Base-by-base conservation (phyloP, 1,140 invertebrate species). In the Calliphora vicina region DNA sequence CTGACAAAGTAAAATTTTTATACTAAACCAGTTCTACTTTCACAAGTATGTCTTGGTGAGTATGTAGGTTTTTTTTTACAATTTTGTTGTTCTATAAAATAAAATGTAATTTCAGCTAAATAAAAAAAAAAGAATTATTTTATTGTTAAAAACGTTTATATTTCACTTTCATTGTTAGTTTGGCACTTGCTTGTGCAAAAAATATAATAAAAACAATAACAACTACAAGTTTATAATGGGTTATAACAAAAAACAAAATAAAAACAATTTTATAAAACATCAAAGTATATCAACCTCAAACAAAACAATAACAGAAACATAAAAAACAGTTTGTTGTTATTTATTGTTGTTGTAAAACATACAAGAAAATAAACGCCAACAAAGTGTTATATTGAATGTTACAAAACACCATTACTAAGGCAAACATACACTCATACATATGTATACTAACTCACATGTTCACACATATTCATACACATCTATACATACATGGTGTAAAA, bases 141-240 rank as follows among this genome's bases (percentile, higher is more conserved):
- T n/a, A 57, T n/a, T 57, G 17, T n/a, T 17, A 5, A n/a, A 57
- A 57, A 57, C 50, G 50, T n/a, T 57, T 57, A 57, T n/a, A n/a
- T 57, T 57, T 57, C 50, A 57, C 50, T 57, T 57, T 57, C 50
- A n/a, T 57, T 57, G 50, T 57, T 57, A 57, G 50, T 57, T 57
- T 57, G 1, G 35, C 35, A n/a, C 50, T n/a, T 57, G 50, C 1
- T 57, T 57, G 15, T 57, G 50, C 50, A 57, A 57, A 35, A 35
- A 35, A 35, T 35, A 5, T 35, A 35, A 35, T 5, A 35, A 35
- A 35, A 35, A 35, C 35, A 35, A 2, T 35, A 35, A 35, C 35
- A 35, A 35, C 35, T 35, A 35, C 35, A 35, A 35, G 35, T 35
- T 35, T 35, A 35, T 35, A 35, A 35, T 35, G 35, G n/a, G 35